Evolutionary conservation across 2,797 vertebrate genomes (phyloP).

Genomic region (Chrysocyon brachyurus): DNA sequence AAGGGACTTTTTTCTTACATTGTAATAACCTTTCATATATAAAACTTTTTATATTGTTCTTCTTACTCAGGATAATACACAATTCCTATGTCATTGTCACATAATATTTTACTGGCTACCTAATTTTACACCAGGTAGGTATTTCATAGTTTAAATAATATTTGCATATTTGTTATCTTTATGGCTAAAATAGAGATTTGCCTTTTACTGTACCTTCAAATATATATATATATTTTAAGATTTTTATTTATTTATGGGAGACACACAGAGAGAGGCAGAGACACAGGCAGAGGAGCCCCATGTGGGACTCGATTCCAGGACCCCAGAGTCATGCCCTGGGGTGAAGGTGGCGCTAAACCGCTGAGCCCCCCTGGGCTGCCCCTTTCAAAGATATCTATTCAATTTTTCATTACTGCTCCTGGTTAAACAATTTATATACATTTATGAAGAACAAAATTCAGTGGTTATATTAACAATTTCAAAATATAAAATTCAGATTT

Average conservation of each 20-base stretch:
- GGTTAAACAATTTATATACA: background rate
- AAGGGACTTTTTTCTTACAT: background rate
- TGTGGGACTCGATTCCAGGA: no score
- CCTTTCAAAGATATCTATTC: background rate
- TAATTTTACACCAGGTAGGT: background rate
- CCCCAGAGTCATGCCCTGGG: no score
- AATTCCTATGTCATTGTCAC: background rate
- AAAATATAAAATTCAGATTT: background rate
- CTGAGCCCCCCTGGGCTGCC: no score
- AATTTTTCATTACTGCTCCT: background rate
- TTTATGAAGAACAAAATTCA: constrained; percentile 1
- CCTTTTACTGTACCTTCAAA: background rate
- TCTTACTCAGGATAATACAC: background rate
- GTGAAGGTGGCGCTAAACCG: no score
- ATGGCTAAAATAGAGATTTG: background rate
- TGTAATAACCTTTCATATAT: background rate
- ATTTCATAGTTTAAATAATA: background rate
- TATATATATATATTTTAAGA: background rate
- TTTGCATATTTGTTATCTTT: background rate
- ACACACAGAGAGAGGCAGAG: no score
- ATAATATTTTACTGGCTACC: background rate
- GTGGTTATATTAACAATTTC: background rate
- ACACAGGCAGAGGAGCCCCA: no score
- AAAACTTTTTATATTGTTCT: background rate
- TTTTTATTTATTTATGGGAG: no score